Percentiles rank a stretch among this genome's conserved stretches.
These are phyloP conservation scores for Poeciliopsis prolifica DNA, from an alignment of 2,113 vertebrate species.

Conservation along the genomic window DNA sequence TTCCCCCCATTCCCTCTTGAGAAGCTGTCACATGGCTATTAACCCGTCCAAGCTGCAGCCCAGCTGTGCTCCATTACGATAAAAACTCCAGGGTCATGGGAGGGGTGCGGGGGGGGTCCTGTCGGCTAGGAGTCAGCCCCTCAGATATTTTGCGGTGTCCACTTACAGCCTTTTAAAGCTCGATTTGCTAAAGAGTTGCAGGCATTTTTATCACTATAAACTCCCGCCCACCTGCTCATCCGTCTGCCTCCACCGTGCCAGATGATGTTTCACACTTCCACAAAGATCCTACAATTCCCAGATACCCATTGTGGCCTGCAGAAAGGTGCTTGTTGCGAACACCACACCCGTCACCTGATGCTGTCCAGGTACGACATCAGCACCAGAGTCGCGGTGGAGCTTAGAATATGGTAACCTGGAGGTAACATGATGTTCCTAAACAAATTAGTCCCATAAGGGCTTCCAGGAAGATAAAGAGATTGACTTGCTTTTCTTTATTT, in stretches of 20 bases:
- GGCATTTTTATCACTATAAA: conserved; percentile 59
- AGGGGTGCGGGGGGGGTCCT: conserved; percentile 33
- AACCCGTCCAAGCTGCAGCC: conserved; percentile 56
- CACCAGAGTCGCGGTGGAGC: neutral
- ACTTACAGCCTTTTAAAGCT: conserved; percentile 68
- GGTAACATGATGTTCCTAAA: neutral
- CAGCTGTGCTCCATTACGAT: conserved; percentile 76
- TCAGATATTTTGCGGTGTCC: conserved; percentile 58
- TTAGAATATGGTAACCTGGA: neutral
- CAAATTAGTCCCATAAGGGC: neutral
- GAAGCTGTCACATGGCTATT: conserved; percentile 72
- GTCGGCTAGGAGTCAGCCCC: conserved; percentile 53
- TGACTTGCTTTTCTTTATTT: conserved; percentile 14
- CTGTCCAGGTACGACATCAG: neutral
- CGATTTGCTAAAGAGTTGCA: conserved; percentile 62
- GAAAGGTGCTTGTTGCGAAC: conserved; percentile 30
- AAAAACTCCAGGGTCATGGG: conserved; percentile 56
- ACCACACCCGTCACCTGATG: conserved; percentile 35
- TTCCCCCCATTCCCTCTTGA: neutral
- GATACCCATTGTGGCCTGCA: conserved; percentile 26
- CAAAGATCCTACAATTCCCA: neutral
- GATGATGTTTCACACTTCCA: conserved; percentile 72
- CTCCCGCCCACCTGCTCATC: conserved; percentile 41
- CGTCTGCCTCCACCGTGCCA: conserved; percentile 31
- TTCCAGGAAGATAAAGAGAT: conserved; percentile 43